Base-by-base conservation (phyloP, 2,888 invertebrate genomes). In the Scaptodrosophila latifasciaeformis region DNA sequence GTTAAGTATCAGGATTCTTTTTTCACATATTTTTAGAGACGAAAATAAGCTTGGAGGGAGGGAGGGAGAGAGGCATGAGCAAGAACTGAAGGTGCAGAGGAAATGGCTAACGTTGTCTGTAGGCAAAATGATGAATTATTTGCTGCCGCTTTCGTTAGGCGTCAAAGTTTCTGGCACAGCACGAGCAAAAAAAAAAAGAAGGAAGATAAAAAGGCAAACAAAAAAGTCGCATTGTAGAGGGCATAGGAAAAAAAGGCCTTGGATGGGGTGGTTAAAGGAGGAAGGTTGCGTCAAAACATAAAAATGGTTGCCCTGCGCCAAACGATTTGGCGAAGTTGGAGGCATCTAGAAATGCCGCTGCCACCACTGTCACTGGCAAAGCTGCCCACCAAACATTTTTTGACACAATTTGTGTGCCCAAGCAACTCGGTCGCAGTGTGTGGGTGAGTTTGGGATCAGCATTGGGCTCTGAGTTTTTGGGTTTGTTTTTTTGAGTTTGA, bases 131-230 rank as follows among this genome's bases (percentile, higher is more conserved):
- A 77, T 77, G 76, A 77, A 77, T 77, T 82, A 77, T 82, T 82
- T 74, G 75, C 81, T 76, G 74, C 70, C 82, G 79, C 74, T 80
- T 81, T 72, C 77, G 82, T 66, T 75, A 72, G 74, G 74, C 74
- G 74, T 75, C 82, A 75, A 81, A 81, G 62, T 72, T 79, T 59
- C 13, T 40, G 34, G 40, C 40, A 40, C 10, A 17, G 15, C 18
- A 37, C 47, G 46, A 44, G 47, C 45, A 46, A 18, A 19, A 42
- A 15, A 34, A 24, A 34, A 37, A 27, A 13, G 21, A 10, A 6
- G 39, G 17, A 34, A 12, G 17, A 37, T 29, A 15, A 24, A 18
- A 34, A 21, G 29, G 17, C 21, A 13, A 34, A 17, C 39, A 2
- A 6, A 43, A 52, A 54, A 59, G 53, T 54, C 53, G 81, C 60